A percentile compares a stretch with the other conserved stretches of the same genome.
Evolutionary conservation across 2,797 vertebrate species (phyloP).

Genomic region (Phrynocephalus vlangalii): DNA sequence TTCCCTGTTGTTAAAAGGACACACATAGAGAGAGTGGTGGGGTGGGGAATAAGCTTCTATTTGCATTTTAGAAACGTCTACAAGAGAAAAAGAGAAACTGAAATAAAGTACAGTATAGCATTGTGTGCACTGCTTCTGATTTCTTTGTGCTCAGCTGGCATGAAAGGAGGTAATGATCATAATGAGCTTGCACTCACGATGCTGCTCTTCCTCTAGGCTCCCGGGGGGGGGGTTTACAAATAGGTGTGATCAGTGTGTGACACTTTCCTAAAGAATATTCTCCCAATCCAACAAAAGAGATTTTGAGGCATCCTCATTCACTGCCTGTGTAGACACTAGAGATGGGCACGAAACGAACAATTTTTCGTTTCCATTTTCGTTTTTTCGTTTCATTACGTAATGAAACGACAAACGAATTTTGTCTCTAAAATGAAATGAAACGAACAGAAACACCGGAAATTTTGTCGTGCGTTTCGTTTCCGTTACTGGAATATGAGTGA

Average conservation of each 20-base stretch:
- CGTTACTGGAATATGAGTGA: too few species aligned
- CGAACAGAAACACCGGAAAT: too few species aligned
- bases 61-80: conserved; percentile 5
- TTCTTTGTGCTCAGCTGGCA: conserved; percentile 73
- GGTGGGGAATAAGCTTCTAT: neutral
- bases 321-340: neutral
- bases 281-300: neutral
- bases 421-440: too few species aligned
- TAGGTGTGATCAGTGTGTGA: conserved; percentile 60
- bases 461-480: too few species aligned
- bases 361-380: too few species aligned
- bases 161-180: conserved; percentile 73
- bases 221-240: conserved; percentile 64
- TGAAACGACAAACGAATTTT: too few species aligned
- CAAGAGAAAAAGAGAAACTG: conserved; percentile 27
- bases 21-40: neutral
- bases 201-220: conserved; percentile 66
- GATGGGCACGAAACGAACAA: too few species aligned
- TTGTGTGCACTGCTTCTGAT: conserved; percentile 34
- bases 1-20: neutral
- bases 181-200: conserved; percentile 69
- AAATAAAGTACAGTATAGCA: conserved; percentile 18
- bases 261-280: conserved; percentile 54
- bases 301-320: neutral
- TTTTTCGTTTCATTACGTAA: too few species aligned